Base-by-base conservation (phyloP, 2,888 invertebrate species). In the Chouioia cunea region DNA sequence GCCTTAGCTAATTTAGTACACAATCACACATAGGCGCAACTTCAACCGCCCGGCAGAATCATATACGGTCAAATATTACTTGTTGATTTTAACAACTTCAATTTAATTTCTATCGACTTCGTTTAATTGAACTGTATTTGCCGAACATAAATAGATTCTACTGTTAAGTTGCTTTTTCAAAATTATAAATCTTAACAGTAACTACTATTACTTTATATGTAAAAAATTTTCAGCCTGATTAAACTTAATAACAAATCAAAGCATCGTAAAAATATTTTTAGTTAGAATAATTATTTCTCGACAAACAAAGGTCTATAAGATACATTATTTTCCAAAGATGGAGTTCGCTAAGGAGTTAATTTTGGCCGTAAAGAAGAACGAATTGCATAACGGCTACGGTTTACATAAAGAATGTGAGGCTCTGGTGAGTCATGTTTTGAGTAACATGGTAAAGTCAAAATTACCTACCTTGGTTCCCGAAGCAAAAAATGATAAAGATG, bases 321-420 rank as follows among this genome's bases (percentile, higher is more conserved):
- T 46, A 23, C 43, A 47, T 62, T 36, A 63, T 46, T 44, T 44
- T 46, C 10, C 4, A 18, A 54, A 74, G 52, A 85, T 85, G 85
- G 85, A 85, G 23, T 71, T 76, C 16, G 82, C 80, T 4, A 81
- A 78, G 74, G 79, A 83, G 53, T 74, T 84, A 27, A 78, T 85
- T 53, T 68, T 84, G 58, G 79, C 79, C 44, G 80, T 85, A 65
- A 83, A 80, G 68, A 80, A 76, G 36, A 80, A 79, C 50, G 75
- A 77, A 53, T 78, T 81, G 16, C 81, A 81, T 20, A 78, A 74
- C 36, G 84, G 85, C 23, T 85, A 84, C 69, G 84, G 85, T 20
- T 74, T 82, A 50, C 85, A 85, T 73, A 81, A 79, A 27, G 84
- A 85, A 69, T 80, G 83, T 63, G 84, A 85, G 70, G 81, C 80